Base-by-base conservation (phyloP, 1,140 invertebrate genomes). In the Potamilus streckersoni region DNA sequence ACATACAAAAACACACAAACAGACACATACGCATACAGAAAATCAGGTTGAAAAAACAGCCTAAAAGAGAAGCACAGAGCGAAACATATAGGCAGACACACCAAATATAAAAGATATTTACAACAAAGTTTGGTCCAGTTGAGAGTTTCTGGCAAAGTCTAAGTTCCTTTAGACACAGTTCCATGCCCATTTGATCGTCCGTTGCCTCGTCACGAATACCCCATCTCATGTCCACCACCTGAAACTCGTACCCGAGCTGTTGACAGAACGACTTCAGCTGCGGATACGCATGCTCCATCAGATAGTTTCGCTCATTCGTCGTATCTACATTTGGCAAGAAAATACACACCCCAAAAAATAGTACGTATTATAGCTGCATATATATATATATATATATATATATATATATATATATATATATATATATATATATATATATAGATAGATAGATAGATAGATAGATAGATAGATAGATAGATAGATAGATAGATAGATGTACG, bases 281-380 rank as follows among this genome's bases (percentile, higher is more conserved):
- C 0, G 97, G 97, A 90, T 98, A 99, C 74, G 96, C 97, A 87
- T 97, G 95, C n/a, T 96, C 96, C 97, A 99, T 98, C 31, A 98
- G 85, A 0, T 95, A 96, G 89, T 98, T 98, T 80, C 97, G 92
- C 88, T 99, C 97, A 94, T 98, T 95, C 15, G 95, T 95, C 4
- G 97, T 98, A 88, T 99, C 97, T 97, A 71, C 56, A 73, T 59
- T 64, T 16, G 23, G n/a, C 15, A 64, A 64, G 38, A 64, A 64
- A 19, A 64, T 64, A 15, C n/a, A 1, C 4, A 61, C 60, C 17
- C 17, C 6, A 49, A 49, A 49, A 49, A 49, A 11, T 49, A 49
- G 6, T 11, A 49, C 6, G 38, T 11, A 49, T 49, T 49, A 49
- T 6, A 1, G 38, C 38, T 49, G 38, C 27, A 31, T 31, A 31